These are phyloP conservation scores for Anabacerthia variegaticeps DNA, from an alignment of 2,797 vertebrate genomes.

Conservation along the genomic window DNA sequence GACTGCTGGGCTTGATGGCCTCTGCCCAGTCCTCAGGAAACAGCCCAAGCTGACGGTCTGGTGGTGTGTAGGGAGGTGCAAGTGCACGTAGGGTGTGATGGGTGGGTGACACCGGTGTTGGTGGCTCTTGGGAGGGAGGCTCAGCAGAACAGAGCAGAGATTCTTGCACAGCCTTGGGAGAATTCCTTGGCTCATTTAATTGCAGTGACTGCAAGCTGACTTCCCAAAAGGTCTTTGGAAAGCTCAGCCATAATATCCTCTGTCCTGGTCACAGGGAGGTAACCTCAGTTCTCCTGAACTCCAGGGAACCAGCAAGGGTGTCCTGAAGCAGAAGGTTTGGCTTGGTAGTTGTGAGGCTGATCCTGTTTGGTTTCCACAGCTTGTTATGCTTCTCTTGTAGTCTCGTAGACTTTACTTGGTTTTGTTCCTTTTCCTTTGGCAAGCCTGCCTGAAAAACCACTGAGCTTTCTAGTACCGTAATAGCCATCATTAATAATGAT, in stretches of 20 bases:
- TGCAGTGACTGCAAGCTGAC: not conserved
- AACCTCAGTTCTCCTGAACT: not conserved
- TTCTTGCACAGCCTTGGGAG: not conserved
- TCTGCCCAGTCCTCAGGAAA: not conserved
- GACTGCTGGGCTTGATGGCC: not conserved
- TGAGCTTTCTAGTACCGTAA: not conserved
- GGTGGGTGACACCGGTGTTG: not conserved
- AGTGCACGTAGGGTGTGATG: rapidly evolving
- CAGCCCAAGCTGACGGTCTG: rapidly evolving
- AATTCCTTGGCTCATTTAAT: not conserved
- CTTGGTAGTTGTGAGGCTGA: not conserved
- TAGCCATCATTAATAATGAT: conserved; percentile 17
- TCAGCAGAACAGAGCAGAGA: not conserved
- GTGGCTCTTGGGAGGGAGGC: not conserved
- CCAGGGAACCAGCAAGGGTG: not conserved
- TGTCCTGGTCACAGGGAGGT: not conserved
- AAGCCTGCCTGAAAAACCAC: not conserved
- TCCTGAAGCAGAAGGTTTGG: not conserved
- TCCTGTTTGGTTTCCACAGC: not conserved
- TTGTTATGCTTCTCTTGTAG: not conserved
- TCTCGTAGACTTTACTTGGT: not conserved
- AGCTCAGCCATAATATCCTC: conserved; percentile 16
- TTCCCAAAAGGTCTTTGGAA: not conserved
- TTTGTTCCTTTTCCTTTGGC: not conserved
- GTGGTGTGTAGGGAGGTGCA: not conserved